Evolutionary conservation across 2,797 vertebrate genomes (phyloP).

Genomic region (Lerista edwardsae): DNA sequence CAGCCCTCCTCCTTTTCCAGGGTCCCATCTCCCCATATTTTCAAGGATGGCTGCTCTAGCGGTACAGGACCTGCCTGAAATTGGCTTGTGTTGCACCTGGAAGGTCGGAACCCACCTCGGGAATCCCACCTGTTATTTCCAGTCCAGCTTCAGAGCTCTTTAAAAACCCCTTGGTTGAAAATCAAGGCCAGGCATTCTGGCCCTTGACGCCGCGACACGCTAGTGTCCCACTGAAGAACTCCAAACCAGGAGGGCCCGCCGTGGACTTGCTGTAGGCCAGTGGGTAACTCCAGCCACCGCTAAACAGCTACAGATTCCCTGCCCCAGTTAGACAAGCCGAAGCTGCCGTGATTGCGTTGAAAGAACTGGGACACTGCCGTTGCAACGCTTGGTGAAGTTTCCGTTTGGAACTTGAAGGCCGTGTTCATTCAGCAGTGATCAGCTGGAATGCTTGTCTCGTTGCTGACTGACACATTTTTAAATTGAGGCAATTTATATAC

Average conservation of each 20-base stretch:
- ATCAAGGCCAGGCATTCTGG: too few relatives aligned
- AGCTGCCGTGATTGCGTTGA: accelerated
- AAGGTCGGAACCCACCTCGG: too few relatives aligned
- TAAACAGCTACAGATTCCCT: not conserved
- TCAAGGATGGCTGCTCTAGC: too few relatives aligned
- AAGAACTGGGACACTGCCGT: accelerated
- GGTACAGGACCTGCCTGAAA: too few relatives aligned
- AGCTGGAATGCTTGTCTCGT: not conserved
- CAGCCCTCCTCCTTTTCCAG: too few relatives aligned
- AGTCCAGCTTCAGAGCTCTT: too few relatives aligned
- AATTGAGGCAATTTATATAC: too few relatives aligned
- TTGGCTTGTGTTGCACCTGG: too few relatives aligned
- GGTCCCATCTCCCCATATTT: too few relatives aligned
- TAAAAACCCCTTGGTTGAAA: too few relatives aligned
- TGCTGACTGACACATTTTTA: conserved; percentile 55
- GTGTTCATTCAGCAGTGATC: not conserved
- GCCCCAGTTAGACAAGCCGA: not conserved
- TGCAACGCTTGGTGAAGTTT: not conserved
- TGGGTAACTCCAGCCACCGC: not conserved
- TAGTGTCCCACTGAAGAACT: not conserved
- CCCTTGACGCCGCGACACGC: too few relatives aligned
- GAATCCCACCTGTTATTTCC: not conserved
- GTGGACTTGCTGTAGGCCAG: not conserved
- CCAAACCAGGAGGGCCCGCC: not conserved
- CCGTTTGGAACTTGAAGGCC: conserved; percentile 49